phyloP scores from a whole-genome alignment of 2,797 vertebrate species.

The Gymnoscopelus braueri region DNA sequence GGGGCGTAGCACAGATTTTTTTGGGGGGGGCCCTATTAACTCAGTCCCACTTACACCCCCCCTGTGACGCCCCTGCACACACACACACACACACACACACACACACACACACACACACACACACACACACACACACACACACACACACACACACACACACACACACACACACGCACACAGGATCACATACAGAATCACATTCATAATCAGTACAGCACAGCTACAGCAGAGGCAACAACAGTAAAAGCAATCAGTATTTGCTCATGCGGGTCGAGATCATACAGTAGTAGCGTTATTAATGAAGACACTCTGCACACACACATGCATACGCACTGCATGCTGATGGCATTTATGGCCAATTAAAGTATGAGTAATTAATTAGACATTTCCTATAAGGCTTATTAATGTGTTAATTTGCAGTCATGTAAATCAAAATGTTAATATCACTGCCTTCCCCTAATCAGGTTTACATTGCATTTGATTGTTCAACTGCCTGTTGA shows the following conservation, averaged over 20 bases:
- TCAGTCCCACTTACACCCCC: too few species aligned
- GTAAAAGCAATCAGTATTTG: slow-evolving; percentile 52
- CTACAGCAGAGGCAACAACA: slow-evolving; percentile 39
- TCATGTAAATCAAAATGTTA: slow-evolving; percentile 69
- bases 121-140: background rate
- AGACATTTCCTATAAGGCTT: slow-evolving; percentile 76
- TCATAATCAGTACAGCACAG: background rate
- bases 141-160: slow-evolving; percentile 15
- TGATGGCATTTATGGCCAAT: slow-evolving; percentile 75
- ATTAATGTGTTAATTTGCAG: slow-evolving; percentile 74
- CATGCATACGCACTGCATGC: slow-evolving; percentile 34
- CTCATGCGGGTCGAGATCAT: slow-evolving; percentile 35
- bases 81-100: background rate
- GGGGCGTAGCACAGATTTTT: too few species aligned
- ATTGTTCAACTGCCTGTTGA: slow-evolving; percentile 39
- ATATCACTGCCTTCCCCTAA: slow-evolving; percentile 56
- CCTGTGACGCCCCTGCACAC: too few species aligned
- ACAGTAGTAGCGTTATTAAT: slow-evolving; percentile 58
- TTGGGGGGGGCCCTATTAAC: too few species aligned
- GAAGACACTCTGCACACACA: slow-evolving; percentile 31
- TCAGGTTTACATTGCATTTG: slow-evolving; percentile 55
- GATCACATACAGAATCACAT: background rate
- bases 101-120: slow-evolving; percentile 6
- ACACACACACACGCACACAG: slow-evolving; percentile 5
- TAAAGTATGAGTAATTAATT: slow-evolving; percentile 77